A percentile compares a stretch with the other conserved stretches of the same genome.
phyloP scores from a whole-genome alignment of 2,113 vertebrate species.

The Muntiacus reevesi region DNA sequence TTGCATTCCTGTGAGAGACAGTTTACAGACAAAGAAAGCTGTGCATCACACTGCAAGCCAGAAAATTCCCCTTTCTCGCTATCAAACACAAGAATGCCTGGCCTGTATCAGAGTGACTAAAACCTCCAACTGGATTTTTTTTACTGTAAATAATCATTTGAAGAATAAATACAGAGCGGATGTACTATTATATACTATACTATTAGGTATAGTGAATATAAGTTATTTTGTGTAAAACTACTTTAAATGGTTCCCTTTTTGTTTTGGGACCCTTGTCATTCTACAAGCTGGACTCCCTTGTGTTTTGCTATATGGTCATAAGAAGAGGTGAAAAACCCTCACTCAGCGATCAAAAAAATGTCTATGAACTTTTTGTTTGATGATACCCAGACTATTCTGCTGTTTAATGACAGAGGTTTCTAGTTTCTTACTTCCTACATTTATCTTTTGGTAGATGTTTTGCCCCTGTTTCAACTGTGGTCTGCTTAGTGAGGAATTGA shows the following conservation, averaged over 20 bases:
- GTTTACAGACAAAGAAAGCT: background rate
- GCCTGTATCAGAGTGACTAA: background rate
- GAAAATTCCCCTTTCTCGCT: background rate
- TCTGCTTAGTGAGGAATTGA: background rate
- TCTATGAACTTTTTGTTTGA: background rate
- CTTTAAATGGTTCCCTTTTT: background rate
- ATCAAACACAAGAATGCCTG: background rate
- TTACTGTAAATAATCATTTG: conserved; percentile 3
- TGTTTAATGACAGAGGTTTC: background rate
- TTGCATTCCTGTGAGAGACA: background rate
- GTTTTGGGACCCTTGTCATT: background rate
- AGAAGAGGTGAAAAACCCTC: background rate
- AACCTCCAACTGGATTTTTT: background rate
- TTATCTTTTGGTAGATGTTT: background rate
- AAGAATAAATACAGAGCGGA: background rate
- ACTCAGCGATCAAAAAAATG: background rate
- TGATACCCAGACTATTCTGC: background rate
- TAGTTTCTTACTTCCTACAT: background rate
- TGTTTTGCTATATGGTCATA: background rate
- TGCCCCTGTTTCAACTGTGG: background rate
- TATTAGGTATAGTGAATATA: background rate
- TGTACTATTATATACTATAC: background rate
- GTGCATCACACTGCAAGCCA: background rate
- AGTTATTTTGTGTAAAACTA: background rate
- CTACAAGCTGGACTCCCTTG: background rate